These are phyloP conservation scores for Mechanitis messenoides DNA, from an alignment of 2,888 invertebrate genomes.

Conservation along the genomic window DNA sequence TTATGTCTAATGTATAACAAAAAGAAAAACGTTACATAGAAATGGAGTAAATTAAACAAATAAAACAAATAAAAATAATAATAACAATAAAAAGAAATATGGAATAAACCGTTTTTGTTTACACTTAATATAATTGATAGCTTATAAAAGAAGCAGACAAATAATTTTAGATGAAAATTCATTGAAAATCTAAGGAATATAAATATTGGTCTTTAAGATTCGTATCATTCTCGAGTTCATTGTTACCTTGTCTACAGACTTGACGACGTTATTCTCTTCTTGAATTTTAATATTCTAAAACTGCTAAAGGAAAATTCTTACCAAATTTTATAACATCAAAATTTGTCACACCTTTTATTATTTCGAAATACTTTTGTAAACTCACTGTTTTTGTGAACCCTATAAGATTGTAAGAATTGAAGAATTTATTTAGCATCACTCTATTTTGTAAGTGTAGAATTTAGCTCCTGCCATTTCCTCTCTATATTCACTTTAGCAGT, in stretches of 20 bases:
- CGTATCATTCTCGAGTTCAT: conserved; percentile 6
- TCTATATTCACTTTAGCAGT: conserved; percentile 13
- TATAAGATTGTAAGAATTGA: conserved; percentile 4
- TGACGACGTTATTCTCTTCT: conserved; percentile 1
- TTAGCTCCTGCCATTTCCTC: conserved; percentile 1
- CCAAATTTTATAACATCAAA: neutral
- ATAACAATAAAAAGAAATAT: no score
- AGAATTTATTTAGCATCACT: conserved; percentile 3
- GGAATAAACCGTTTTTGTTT: no score
- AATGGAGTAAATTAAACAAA: no score
- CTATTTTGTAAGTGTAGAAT: conserved; percentile 10
- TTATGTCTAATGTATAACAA: no score
- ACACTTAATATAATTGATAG: no score
- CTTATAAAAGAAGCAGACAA: neutral
- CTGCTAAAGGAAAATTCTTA: no score
- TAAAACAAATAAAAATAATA: no score
- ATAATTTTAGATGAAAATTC: neutral
- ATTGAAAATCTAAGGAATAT: conserved; percentile 6
- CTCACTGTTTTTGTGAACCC: neutral
- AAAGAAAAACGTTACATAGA: no score
- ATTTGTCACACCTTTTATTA: neutral
- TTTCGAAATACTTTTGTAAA: conserved; percentile 2
- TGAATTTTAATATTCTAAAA: neutral
- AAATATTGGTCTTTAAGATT: neutral
- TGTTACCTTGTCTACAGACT: neutral